Percentiles rank a stretch among this genome's conserved stretches.
These are phyloP conservation scores for Rhodinocichla rosea DNA, from an alignment of 2,113 vertebrate genomes.

Conservation along the genomic window DNA sequence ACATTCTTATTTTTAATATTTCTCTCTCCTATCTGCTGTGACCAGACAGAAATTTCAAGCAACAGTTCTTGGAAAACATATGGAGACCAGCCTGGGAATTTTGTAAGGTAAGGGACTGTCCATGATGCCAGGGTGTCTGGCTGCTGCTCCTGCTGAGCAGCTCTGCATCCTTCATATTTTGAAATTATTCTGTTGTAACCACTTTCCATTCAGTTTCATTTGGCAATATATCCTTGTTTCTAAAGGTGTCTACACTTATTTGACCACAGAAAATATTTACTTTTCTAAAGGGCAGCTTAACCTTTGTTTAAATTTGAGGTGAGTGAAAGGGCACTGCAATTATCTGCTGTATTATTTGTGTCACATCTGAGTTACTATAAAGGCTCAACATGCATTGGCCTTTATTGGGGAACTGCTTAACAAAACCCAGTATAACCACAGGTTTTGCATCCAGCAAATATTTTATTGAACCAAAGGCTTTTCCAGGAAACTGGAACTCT, in stretches of 20 bases:
- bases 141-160: constrained; percentile 70
- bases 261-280: constrained; percentile 78
- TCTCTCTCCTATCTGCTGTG: constrained; percentile 74
- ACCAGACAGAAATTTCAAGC: constrained; percentile 78
- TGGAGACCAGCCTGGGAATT: constrained; percentile 77
- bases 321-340: constrained; percentile 77
- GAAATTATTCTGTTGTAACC: constrained; percentile 69
- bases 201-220: constrained; percentile 60
- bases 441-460: constrained; percentile 63
- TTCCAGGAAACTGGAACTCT: constrained; percentile 49
- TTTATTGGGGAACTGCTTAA: constrained; percentile 70
- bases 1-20: constrained; percentile 78
- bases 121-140: constrained; percentile 80
- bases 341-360: constrained; percentile 80
- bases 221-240: constrained; percentile 68
- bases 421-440: constrained; percentile 58
- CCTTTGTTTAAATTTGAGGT: constrained; percentile 81
- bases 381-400: constrained; percentile 68
- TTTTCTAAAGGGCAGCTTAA: constrained; percentile 80
- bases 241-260: constrained; percentile 76
- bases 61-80: constrained; percentile 81
- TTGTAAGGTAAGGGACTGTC: constrained; percentile 83
- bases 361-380: constrained; percentile 74
- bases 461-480: constrained; percentile 64
- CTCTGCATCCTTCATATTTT: constrained; percentile 72